Percentiles rank a stretch among this genome's conserved stretches.
phyloP scores from a whole-genome alignment of 2,113 vertebrate genomes.

The Accipiter cooperii region DNA sequence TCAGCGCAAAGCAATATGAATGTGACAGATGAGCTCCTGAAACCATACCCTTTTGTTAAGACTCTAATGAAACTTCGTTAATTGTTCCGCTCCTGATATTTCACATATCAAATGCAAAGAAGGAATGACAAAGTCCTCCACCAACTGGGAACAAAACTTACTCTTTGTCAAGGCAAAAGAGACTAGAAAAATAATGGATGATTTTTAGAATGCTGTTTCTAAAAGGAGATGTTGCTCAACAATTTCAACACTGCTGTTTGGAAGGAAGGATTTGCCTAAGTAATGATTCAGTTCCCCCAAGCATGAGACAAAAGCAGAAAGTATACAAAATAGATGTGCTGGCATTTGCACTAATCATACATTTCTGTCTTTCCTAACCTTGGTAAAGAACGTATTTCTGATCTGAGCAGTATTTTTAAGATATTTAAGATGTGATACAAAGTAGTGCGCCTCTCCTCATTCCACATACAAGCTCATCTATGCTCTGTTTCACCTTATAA shows the following conservation, averaged over 20 bases:
- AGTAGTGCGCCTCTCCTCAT: background rate
- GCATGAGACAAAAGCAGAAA: background rate
- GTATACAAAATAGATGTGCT: background rate
- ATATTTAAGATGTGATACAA: background rate
- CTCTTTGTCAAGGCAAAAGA: background rate
- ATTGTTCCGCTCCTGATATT: background rate
- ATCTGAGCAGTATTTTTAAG: background rate
- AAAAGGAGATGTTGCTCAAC: background rate
- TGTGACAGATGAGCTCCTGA: background rate
- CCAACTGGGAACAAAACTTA: background rate
- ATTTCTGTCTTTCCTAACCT: background rate
- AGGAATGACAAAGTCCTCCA: background rate
- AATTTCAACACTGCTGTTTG: background rate
- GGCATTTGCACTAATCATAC: background rate
- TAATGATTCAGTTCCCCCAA: background rate
- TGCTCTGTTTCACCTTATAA: background rate
- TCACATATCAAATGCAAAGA: background rate
- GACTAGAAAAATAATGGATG: background rate
- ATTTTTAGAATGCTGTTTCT: background rate
- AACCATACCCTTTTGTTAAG: background rate
- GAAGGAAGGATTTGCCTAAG: background rate
- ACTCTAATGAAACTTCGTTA: background rate
- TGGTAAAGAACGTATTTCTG: background rate
- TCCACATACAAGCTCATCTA: background rate
- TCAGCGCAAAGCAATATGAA: background rate